Base-by-base conservation (phyloP, 2,797 vertebrate species). In the Acipenser oxyrinchus region DNA sequence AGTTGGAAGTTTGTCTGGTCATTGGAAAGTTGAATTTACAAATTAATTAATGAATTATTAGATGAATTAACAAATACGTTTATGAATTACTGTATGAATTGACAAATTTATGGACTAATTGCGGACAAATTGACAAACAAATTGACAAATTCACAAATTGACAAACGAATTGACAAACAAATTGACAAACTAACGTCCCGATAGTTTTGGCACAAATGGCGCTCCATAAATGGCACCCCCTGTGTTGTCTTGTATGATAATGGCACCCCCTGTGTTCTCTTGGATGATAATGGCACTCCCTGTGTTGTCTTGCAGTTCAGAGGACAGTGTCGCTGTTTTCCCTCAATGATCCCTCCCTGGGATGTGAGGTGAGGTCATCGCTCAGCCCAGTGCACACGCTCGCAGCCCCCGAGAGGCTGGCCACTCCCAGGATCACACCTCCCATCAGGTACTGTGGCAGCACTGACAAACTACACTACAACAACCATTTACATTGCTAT, bases 301-400 rank as follows among this genome's bases (percentile, higher is more conserved):
- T 65, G 62, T 63, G 23, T 69, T 82, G 59, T 74, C 37, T 65
- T 70, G 13, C 86, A 96, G 94, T 94, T 78, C 94, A 96, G 85
- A 91, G 91, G 84, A 90, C 93, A 0, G 90, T 93, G 70, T 96
- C 94, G 0, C 91, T 95, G 65, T 93, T 94, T 82, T 94, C 93
- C 0, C 89, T 95, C 69, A 88, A 86, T 0, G 93, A 95, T 73
- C 80, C 90, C 0, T 77, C 80, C 63, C 72, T 76, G 51, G 89
- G 81, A 64, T 83, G 83, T 10, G 92, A 93, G 49, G 66, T 73
- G 60, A 88, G 85, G 8, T 85, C 90, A 0, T 83, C 77, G 2
- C 57, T 82, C 73, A 95, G 89, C 64, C 91, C 92, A 0, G 85
- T 90, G 67, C 91, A 88, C 70, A 90, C 76, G 7, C 92, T 82